phyloP scores from a whole-genome alignment of 2,888 invertebrate genomes.

The Noctua janthina region DNA sequence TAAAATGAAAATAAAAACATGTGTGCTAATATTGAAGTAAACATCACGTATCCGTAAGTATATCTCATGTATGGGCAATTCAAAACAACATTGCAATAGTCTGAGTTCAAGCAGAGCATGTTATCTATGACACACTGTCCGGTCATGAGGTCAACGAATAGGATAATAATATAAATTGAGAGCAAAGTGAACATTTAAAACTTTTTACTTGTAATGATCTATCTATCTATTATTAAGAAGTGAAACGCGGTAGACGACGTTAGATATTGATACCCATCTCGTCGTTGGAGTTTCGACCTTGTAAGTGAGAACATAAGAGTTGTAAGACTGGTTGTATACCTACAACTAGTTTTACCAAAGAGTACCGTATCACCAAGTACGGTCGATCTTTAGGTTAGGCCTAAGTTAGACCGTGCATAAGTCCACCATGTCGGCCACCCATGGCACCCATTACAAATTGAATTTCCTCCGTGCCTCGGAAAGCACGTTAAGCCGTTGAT shows the following conservation, averaged over 20 bases:
- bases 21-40: too few relatives aligned
- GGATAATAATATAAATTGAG: constrained; percentile 19
- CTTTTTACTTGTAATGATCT: neutral
- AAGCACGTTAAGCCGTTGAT: too few relatives aligned
- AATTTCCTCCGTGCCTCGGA: too few relatives aligned
- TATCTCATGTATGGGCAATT: neutral
- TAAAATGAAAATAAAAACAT: neutral
- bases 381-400: too few relatives aligned
- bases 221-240: neutral
- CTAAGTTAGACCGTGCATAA: too few relatives aligned
- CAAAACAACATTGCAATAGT: neutral
- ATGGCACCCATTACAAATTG: too few relatives aligned
- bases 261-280: neutral
- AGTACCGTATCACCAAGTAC: too few relatives aligned
- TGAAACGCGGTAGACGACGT: neutral
- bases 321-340: neutral
- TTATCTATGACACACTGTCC: constrained; percentile 41
- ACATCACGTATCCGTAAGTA: too few relatives aligned
- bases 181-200: neutral
- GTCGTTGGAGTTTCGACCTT: neutral
- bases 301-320: neutral
- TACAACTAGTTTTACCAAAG: too few relatives aligned
- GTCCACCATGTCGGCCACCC: too few relatives aligned
- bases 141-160: constrained; percentile 56
- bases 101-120: constrained; percentile 2